These are phyloP conservation scores for Leptodactylus fallax DNA, from an alignment of 2,797 vertebrate genomes.

Conservation along the genomic window DNA sequence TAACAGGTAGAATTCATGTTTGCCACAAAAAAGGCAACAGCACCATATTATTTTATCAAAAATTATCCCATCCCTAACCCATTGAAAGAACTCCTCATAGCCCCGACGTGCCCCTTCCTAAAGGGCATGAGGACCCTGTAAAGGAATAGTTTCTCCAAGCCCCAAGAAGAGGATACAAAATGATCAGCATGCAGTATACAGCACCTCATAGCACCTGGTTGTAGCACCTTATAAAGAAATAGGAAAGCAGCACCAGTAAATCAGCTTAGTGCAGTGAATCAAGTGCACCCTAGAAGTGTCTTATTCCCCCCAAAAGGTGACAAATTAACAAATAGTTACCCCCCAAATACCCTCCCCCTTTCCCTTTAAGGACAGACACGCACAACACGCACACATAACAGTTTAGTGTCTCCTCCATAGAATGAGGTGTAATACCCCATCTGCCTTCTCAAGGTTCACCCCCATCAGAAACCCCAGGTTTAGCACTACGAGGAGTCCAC, in stretches of 20 bases:
- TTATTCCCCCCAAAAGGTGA: conserved; percentile 48
- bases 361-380: conserved; percentile 25
- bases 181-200: conserved; percentile 57
- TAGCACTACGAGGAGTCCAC: conserved; percentile 48
- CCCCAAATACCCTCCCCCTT: conserved; percentile 24
- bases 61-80: conserved; percentile 12
- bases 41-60: conserved; percentile 59
- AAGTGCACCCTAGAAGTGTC: conserved; percentile 57
- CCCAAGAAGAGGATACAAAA: conserved; percentile 41
- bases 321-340: conserved; percentile 38
- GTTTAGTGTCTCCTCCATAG: conserved; percentile 42
- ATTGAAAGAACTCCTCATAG: conserved; percentile 8
- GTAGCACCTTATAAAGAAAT: conserved; percentile 56
- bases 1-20: conserved; percentile 58
- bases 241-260: conserved; percentile 60
- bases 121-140: conserved; percentile 7
- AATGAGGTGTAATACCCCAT: conserved; percentile 15
- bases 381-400: conserved; percentile 59
- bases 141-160: conserved; percentile 1
- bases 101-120: conserved; percentile 39
- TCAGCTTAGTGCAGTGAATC: conserved; percentile 50
- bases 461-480: conserved; percentile 44
- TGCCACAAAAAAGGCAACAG: conserved; percentile 48
- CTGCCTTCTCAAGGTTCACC: conserved; percentile 24
- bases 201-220: conserved; percentile 63